These are phyloP conservation scores for Nycteola revayana DNA, from an alignment of 2,888 invertebrate genomes.

Conservation along the genomic window DNA sequence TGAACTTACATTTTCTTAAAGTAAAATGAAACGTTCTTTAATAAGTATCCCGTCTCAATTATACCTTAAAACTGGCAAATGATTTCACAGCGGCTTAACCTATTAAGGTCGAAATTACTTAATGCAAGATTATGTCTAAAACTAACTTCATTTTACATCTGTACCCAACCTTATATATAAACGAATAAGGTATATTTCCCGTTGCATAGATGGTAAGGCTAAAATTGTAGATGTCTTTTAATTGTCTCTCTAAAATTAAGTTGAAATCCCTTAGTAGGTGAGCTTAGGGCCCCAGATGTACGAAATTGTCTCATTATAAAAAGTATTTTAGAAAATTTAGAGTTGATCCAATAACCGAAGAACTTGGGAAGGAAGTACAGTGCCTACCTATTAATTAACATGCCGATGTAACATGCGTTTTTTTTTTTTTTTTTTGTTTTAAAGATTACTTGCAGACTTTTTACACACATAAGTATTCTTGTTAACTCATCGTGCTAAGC, in stretches of 20 bases:
- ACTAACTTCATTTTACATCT: slow-evolving; percentile 13
- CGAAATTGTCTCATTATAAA: slow-evolving; percentile 55
- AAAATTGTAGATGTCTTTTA: slow-evolving; percentile 32
- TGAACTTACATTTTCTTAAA: slow-evolving; percentile 1
- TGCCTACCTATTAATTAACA: too few relatives aligned
- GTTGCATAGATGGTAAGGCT: neutral
- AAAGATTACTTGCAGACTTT: too few relatives aligned
- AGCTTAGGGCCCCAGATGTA: slow-evolving; percentile 50
- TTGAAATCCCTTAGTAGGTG: slow-evolving; percentile 49
- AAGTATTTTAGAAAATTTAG: slow-evolving; percentile 47
- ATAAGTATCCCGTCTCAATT: slow-evolving; percentile 25
- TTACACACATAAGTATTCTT: too few relatives aligned
- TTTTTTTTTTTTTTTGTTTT: too few relatives aligned
- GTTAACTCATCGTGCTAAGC: too few relatives aligned
- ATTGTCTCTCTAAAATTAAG: slow-evolving; percentile 61
- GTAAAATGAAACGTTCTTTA: slow-evolving; percentile 19
- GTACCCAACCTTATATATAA: slow-evolving; percentile 13
- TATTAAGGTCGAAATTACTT: slow-evolving; percentile 42
- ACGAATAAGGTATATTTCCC: slow-evolving; percentile 18
- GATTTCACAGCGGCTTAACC: slow-evolving; percentile 40
- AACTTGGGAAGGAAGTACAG: slow-evolving; percentile 6
- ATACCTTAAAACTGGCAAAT: slow-evolving; percentile 33
- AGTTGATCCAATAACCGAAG: slow-evolving; percentile 36
- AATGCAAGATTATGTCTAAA: slow-evolving; percentile 41
- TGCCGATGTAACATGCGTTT: too few relatives aligned